These are phyloP conservation scores for Ostrea denselamellosa DNA, from an alignment of 1,140 invertebrate genomes.

Conservation along the genomic window DNA sequence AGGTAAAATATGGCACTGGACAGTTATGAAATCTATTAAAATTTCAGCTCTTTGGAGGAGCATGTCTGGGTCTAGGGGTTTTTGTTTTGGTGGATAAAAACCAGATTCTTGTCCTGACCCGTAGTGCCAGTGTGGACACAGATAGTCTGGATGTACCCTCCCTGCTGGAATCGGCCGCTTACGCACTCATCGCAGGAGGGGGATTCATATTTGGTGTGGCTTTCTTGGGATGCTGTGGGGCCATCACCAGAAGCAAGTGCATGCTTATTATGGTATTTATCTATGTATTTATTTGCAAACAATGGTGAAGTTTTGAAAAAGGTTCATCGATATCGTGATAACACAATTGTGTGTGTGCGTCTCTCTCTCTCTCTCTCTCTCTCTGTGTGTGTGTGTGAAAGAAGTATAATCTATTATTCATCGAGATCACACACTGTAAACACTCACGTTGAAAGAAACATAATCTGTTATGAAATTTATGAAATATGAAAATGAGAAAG, in stretches of 20 bases:
- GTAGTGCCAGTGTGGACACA: conserved; percentile 66
- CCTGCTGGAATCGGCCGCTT: conserved; percentile 73
- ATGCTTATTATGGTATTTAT: conserved; percentile 85
- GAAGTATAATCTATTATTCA: too few species aligned
- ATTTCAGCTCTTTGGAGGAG: conserved; percentile 49
- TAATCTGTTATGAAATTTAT: too few species aligned
- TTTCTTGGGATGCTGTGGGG: conserved; percentile 93
- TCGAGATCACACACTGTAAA: too few species aligned
- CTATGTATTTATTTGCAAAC: too few species aligned
- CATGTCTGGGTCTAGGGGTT: conserved; percentile 47
- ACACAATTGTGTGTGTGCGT: too few species aligned
- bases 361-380: too few species aligned
- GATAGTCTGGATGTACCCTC: conserved; percentile 76
- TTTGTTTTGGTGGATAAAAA: conserved; percentile 51
- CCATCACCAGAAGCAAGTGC: conserved; percentile 87
- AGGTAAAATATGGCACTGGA: background rate
- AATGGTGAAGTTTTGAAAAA: too few species aligned
- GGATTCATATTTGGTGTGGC: conserved; percentile 88
- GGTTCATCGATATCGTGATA: too few species aligned
- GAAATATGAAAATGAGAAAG: too few species aligned
- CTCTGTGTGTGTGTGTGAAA: too few species aligned
- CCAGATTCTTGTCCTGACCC: conserved; percentile 47
- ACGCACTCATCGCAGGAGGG: conserved; percentile 86
- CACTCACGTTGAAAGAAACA: too few species aligned
- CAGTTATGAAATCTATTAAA: background rate